Percentiles rank a stretch among this genome's conserved stretches.
These are phyloP conservation scores for Bombus huntii DNA, from an alignment of 1,140 invertebrate species.

Conservation along the genomic window DNA sequence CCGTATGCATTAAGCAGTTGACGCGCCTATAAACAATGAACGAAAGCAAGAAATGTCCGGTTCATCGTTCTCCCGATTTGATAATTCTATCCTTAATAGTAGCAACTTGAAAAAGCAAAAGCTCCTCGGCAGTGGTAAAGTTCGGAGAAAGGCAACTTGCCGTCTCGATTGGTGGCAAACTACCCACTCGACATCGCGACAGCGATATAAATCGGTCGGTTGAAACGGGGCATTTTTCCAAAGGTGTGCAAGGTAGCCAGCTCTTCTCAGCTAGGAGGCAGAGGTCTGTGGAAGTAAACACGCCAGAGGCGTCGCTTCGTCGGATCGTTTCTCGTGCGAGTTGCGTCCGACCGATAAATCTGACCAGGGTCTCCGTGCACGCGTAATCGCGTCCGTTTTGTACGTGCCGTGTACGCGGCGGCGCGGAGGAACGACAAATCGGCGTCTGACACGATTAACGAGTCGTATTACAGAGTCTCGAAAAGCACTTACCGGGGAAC, in stretches of 20 bases:
- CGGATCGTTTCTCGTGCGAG: conserved; percentile 56
- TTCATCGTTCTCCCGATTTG: too few relatives aligned
- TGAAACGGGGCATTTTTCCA: conserved; percentile 30
- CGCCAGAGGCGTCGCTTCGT: conserved; percentile 49
- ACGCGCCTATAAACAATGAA: too few relatives aligned
- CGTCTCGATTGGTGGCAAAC: not conserved
- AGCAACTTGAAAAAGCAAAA: too few relatives aligned
- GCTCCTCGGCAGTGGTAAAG: too few relatives aligned
- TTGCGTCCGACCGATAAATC: conserved; percentile 62
- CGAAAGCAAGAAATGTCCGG: too few relatives aligned
- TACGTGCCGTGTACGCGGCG: conserved; percentile 50
- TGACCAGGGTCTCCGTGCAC: conserved; percentile 45
- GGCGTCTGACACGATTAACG: conserved; percentile 47
- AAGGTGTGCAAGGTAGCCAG: not conserved
- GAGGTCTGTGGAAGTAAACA: conserved; percentile 24
- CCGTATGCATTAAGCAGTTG: too few relatives aligned
- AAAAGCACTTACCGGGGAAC: conserved; percentile 34
- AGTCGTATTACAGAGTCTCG: conserved; percentile 50
- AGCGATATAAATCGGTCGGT: conserved; percentile 14
- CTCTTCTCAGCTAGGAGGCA: not conserved
- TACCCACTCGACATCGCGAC: not conserved
- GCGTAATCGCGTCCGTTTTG: conserved; percentile 65
- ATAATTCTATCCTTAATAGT: too few relatives aligned
- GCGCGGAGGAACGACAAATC: conserved; percentile 47
- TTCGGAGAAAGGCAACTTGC: too few relatives aligned